Evolutionary conservation across 2,888 invertebrate species (phyloP), one percentile per base, ranked within the genome.

Genomic region (Oscheius myriophilus): DNA sequence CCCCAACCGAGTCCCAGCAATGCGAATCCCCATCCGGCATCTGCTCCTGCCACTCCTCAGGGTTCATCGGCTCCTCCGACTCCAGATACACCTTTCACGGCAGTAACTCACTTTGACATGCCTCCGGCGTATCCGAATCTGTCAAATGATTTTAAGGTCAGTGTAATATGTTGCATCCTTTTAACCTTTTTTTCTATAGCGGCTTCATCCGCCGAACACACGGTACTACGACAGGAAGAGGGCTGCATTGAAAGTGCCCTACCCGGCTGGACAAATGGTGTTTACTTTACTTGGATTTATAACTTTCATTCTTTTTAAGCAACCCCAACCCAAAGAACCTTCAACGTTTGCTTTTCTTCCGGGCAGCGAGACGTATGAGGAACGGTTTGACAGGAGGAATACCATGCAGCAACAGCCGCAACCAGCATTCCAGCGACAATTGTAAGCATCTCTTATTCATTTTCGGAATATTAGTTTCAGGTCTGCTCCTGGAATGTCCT

Each of bases 271-370:
- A 23, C 45, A 65, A 25, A 14, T 39, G 55, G 65, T 65, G 41
- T 25, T 16, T 53, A 41, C 16, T 9, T 41, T 3, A n/a, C 39
- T 41, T n/a, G n/a, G 18, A 39, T 39, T 18, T 41, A 26, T 39
- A 52, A 33, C 7, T 33, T 7, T 49, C 21, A 12, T 33, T 39
- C 1, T 23, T 7, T 53, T 63, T 12, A 43, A 63, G 54, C 52
- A 63, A 39, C 21, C 63, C 12, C 39, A 16, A 4, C 18, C 57
- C 26, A 41, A 57, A 12, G 65, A 65, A n/a, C 65, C 65, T 4
- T 18, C 65, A 1, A 65, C 65, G 9, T 65, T 65, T 55, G 65
- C 41, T 33, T 65, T 65, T 42, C 14, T 65, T 33, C 65, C 65
- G 3, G 65, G 65, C 12, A 54, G 55, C 12, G 21, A 42, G 16